Conservation (phyloP, 2,888 invertebrate genomes). For the Drosophila melanocephala region DNA sequence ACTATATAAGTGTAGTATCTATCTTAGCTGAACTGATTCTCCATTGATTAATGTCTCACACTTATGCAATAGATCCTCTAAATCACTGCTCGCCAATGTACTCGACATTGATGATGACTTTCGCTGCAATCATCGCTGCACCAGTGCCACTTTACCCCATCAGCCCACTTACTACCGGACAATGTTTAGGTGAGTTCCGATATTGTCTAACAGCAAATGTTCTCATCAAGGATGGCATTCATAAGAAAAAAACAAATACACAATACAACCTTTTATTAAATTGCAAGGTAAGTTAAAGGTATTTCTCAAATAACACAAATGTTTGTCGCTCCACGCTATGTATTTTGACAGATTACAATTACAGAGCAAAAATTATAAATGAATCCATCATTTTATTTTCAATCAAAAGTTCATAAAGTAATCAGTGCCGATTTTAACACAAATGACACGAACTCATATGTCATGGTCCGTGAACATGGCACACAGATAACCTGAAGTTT, state of each 20-base stretch:
- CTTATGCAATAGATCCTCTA: slow-evolving; percentile 89
- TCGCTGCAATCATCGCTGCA: slow-evolving; percentile 90
- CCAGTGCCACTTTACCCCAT: slow-evolving; percentile 86
- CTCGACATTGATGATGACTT: slow-evolving; percentile 99
- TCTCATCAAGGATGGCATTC: not conserved
- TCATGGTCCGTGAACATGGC: not conserved
- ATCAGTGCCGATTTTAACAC: not conserved
- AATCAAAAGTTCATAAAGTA: slow-evolving; percentile 2
- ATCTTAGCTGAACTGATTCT: not conserved
- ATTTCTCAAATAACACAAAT: not conserved
- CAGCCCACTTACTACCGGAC: slow-evolving; percentile 89
- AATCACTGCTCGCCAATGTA: slow-evolving; percentile 97
- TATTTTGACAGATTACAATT: not conserved
- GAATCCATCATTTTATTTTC: not conserved
- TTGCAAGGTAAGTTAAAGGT: not conserved
- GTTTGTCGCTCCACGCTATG: not conserved
- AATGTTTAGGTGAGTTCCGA: slow-evolving; percentile 87
- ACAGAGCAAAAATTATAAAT: not conserved
- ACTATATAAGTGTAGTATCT: not conserved
- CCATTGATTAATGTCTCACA: slow-evolving; percentile 3
- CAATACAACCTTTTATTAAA: not conserved
- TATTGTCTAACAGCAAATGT: not conserved
- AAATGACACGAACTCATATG: not conserved
- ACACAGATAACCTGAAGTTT: not conserved
- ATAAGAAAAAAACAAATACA: not conserved